These are phyloP conservation scores for Bambusicola thoracicus DNA, from an alignment of 2,113 vertebrate genomes.

Conservation along the genomic window DNA sequence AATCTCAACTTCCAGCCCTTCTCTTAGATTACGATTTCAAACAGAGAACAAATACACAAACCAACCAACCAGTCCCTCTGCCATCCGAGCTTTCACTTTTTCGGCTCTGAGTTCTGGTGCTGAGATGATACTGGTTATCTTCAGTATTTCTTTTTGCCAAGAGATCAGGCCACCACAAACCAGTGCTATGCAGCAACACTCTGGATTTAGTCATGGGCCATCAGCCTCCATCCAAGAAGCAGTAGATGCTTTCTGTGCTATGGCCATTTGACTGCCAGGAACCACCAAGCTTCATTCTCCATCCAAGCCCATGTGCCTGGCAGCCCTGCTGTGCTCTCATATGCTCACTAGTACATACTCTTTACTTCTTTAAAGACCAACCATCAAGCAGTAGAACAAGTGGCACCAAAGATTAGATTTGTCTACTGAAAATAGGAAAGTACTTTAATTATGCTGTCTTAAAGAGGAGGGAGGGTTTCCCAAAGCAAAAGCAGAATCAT, in stretches of 20 bases:
- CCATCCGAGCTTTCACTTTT: not conserved
- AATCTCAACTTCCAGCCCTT: not conserved
- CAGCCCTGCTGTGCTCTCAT: not conserved
- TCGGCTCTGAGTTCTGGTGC: not conserved
- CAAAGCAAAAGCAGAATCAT: not conserved
- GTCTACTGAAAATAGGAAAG: not conserved
- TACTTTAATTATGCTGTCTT: not conserved
- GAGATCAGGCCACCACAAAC: not conserved
- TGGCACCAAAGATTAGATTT: not conserved
- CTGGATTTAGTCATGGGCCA: not conserved
- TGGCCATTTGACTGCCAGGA: not conserved
- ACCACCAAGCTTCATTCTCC: not conserved
- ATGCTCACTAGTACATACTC: not conserved
- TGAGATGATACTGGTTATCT: not conserved
- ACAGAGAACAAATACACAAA: not conserved
- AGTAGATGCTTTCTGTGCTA: not conserved
- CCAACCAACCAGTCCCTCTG: not conserved
- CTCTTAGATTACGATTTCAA: not conserved
- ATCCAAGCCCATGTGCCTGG: not conserved
- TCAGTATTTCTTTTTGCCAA: not conserved
- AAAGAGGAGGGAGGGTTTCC: not conserved
- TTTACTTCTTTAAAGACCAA: not conserved
- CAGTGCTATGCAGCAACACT: rapidly evolving
- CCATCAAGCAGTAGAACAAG: not conserved
- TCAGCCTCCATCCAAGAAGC: not conserved